These are phyloP conservation scores for Lysandra coridon DNA, from an alignment of 2,888 invertebrate species.

Conservation along the genomic window DNA sequence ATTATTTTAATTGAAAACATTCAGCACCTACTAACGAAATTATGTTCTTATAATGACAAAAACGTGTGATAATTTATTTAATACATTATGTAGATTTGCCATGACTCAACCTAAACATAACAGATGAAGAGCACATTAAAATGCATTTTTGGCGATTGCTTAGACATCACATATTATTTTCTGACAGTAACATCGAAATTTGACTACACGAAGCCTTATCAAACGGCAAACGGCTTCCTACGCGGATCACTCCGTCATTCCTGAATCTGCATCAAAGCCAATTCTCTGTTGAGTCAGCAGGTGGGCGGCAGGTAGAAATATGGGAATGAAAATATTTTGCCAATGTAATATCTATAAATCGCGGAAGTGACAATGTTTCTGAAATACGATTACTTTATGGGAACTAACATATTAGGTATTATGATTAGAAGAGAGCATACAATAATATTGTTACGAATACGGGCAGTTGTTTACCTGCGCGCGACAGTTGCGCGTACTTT, in stretches of 20 bases:
- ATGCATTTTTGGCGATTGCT: background rate
- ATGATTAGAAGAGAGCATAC: background rate
- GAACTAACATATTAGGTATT: background rate
- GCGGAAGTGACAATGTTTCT: background rate
- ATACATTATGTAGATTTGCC: constrained; percentile 15
- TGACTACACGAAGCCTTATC: background rate
- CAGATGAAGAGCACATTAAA: background rate
- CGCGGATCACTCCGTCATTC: constrained; percentile 27
- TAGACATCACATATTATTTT: background rate
- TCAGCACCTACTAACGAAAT: constrained; percentile 19
- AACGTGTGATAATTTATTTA: constrained; percentile 18
- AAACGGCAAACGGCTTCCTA: constrained; percentile 12
- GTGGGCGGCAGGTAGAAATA: constrained; percentile 17
- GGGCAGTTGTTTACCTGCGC: no score
- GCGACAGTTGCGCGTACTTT: no score
- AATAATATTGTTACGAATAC: no score
- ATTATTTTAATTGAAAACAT: background rate
- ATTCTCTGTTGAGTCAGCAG: constrained; percentile 16
- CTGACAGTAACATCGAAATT: background rate
- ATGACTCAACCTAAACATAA: background rate
- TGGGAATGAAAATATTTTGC: background rate
- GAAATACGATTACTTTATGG: background rate
- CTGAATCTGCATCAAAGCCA: background rate
- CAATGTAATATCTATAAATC: background rate
- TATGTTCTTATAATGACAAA: constrained; percentile 14